Conservation (phyloP, 2,888 invertebrate genomes). For the Cyclophora punctaria region DNA sequence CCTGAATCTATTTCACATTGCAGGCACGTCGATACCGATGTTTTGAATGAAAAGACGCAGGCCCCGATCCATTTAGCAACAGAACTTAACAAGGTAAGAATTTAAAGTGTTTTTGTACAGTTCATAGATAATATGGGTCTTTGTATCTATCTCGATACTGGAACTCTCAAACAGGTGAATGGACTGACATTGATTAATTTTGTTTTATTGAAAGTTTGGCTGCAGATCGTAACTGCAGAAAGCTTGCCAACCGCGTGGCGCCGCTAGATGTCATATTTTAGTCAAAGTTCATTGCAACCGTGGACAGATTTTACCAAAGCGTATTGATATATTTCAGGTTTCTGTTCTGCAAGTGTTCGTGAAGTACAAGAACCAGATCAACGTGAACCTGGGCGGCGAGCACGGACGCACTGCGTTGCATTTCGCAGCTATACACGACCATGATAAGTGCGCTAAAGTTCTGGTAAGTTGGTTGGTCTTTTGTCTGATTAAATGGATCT, state of each 20-base stretch:
- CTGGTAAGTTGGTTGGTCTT: slow-evolving; percentile 72
- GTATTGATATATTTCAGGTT: slow-evolving; percentile 51
- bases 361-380: slow-evolving; percentile 79
- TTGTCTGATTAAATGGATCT: too few species aligned
- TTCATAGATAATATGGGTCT: too few species aligned
- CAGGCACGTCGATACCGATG: slow-evolving; percentile 80
- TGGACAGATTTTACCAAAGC: too few species aligned
- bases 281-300: too few species aligned
- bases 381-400: slow-evolving; percentile 85
- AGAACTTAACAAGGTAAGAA: slow-evolving; percentile 78
- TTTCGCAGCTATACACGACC: slow-evolving; percentile 88
- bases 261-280: too few species aligned
- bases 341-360: slow-evolving; percentile 80
- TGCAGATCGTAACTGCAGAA: too few species aligned
- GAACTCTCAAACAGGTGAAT: too few species aligned
- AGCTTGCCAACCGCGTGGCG: too few species aligned
- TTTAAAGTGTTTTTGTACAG: not conserved
- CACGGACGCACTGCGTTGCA: slow-evolving; percentile 89
- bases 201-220: too few species aligned
- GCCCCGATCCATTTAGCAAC: slow-evolving; percentile 87
- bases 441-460: slow-evolving; percentile 86
- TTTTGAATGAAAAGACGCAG: slow-evolving; percentile 85
- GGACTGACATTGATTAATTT: too few species aligned
- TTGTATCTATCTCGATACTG: too few species aligned
- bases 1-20: slow-evolving; percentile 22